phyloP scores from a whole-genome alignment of 2,797 vertebrate genomes.

The Mastacembelus armatus region DNA sequence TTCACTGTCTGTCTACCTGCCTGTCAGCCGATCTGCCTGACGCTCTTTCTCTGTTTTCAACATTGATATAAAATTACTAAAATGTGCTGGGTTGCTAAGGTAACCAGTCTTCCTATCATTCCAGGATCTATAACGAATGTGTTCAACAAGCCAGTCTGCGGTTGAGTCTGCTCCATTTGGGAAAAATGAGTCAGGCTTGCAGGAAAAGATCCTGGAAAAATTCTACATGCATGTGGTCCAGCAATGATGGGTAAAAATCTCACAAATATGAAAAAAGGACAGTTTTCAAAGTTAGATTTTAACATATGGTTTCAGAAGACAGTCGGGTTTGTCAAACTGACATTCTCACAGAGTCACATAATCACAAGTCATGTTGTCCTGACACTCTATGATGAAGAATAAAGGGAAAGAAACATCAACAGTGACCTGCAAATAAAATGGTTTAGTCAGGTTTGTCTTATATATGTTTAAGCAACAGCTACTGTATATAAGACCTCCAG shows the following conservation, averaged over 20 bases:
- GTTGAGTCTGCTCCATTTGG: conserved; percentile 41
- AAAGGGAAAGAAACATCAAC: conserved; percentile 4
- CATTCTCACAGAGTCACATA: too few species aligned
- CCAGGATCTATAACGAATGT: conserved; percentile 47
- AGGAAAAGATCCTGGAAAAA: conserved; percentile 24
- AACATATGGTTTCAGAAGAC: background rate
- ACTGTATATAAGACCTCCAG: conserved; percentile 6
- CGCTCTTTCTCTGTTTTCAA: conserved; percentile 33
- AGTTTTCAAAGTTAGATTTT: background rate
- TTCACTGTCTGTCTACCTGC: conserved; percentile 21
- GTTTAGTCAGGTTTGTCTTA: background rate
- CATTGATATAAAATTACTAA: conserved; percentile 51
- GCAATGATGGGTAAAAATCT: background rate
- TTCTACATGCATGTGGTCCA: conserved; percentile 20
- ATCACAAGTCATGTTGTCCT: too few species aligned
- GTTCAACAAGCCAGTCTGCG: conserved; percentile 53
- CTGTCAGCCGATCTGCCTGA: conserved; percentile 32
- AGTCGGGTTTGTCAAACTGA: background rate
- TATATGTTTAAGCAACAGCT: background rate
- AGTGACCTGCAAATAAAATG: background rate
- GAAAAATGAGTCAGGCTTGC: conserved; percentile 9
- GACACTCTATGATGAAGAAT: too few species aligned
- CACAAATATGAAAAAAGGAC: background rate
- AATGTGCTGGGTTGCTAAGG: conserved; percentile 74
- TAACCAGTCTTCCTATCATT: conserved; percentile 65